Base-by-base conservation (phyloP, 2,797 vertebrate genomes). In the Spinus olivaceus region DNA sequence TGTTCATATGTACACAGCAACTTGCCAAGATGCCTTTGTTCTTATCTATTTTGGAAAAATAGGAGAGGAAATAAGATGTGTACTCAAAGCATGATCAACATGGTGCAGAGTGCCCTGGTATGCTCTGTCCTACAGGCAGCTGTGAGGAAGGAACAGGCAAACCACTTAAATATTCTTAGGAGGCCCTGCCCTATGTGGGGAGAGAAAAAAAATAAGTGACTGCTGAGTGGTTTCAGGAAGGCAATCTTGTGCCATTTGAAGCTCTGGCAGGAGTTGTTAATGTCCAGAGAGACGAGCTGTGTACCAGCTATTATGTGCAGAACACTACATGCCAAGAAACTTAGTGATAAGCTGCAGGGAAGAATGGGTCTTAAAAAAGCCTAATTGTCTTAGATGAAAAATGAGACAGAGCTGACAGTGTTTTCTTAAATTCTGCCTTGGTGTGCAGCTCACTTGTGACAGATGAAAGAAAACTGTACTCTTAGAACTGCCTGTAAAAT, bases 371-470 rank as follows among this genome's bases (percentile, higher is more conserved):
- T 95, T 93, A 35, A 93, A 96, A 95, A 82, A 86, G 79, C 76
- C 51, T 94, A 87, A 95, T 92, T 89, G 92, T 81, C 90, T 91
- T 37, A 63, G 63, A 93, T 74, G 85, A 94, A 88, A 95, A 96
- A 94, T 70, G 69, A 96, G 87, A 90, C 64, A 90, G 42, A 86
- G 42, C 25, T 81, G 87, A 94, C 60, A 87, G 6, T 71, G 64
- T 81, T 88, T 96, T 92, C 91, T 94, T 78, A 87, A 61, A 86
- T 91, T 81, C 41, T 81, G 92, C 71, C 66, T 73, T 70, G 53
- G 69, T 82, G 63, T n/a, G 30, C 67, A 72, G 70, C 61, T 93
- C 54, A 14, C 30, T 76, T 87, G 50, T 90, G 89, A 92, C 61
- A 91, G 61, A 73, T 83, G 65, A 87, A 65, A 90, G 21, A 76